phyloP scores from a whole-genome alignment of 2,797 vertebrate species.

The Chanos chanos region DNA sequence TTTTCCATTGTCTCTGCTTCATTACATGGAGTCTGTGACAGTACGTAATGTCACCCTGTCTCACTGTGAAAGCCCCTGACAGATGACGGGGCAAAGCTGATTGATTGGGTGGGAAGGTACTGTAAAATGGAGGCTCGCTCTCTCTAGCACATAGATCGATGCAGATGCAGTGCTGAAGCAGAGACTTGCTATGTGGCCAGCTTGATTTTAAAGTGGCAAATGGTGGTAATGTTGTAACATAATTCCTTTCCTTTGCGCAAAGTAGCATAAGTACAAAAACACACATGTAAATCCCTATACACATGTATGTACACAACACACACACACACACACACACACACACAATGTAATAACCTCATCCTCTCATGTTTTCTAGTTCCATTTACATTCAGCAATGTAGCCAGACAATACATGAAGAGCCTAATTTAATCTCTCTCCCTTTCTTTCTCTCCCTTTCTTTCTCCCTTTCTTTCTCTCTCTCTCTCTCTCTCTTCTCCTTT shows the following conservation, averaged over 20 bases:
- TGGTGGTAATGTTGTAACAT: too few relatives aligned
- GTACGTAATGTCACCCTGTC: slow-evolving; percentile 28
- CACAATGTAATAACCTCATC: slow-evolving; percentile 32
- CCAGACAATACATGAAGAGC: slow-evolving; percentile 31
- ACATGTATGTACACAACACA: slow-evolving; percentile 58
- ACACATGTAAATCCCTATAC: too few relatives aligned
- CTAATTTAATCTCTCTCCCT: slow-evolving; percentile 16
- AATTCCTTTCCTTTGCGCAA: too few relatives aligned
- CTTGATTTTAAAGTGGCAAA: too few relatives aligned
- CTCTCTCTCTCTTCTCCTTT: slow-evolving; percentile 18
- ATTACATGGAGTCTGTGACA: slow-evolving; percentile 13
- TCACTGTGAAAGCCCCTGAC: slow-evolving; percentile 9
- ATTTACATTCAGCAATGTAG: slow-evolving; percentile 30
- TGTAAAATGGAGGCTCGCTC: slow-evolving; percentile 28
- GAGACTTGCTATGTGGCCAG: slow-evolving; percentile 1
- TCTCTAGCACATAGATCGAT: slow-evolving; percentile 19
- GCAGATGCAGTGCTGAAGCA: background rate
- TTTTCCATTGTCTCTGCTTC: slow-evolving; percentile 3
- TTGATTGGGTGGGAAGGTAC: slow-evolving; percentile 21
- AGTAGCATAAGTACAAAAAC: too few relatives aligned
- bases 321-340: slow-evolving; percentile 40
- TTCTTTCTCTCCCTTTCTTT: slow-evolving; percentile 33
- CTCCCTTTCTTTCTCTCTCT: slow-evolving; percentile 19
- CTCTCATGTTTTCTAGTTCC: slow-evolving; percentile 19
- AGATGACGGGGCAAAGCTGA: slow-evolving; percentile 21